Evolutionary conservation across 92 coral and sea anemone genomes (phyloP).

Genomic region (Parazoanthus darwini): DNA sequence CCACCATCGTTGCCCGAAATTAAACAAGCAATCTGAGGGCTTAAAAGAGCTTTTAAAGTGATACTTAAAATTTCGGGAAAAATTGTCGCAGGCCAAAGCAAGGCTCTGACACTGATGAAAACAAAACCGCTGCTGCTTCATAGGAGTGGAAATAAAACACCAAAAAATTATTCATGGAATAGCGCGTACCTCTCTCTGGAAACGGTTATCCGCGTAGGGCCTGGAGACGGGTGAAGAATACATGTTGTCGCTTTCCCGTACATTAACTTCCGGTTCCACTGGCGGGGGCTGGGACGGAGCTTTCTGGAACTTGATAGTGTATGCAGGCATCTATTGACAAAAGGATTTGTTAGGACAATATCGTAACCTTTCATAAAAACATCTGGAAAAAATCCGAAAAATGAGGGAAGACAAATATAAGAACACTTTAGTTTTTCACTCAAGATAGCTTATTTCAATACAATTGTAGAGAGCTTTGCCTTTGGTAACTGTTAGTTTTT

Average conservation of each 20-base stretch:
- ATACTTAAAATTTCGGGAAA: no score
- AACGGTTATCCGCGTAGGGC: background rate
- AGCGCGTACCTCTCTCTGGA: conserved; percentile 9
- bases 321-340: conserved; percentile 32
- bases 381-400: background rate
- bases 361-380: background rate
- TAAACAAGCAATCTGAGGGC: no score
- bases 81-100: no score
- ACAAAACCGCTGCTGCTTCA: background rate
- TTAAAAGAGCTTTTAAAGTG: no score
- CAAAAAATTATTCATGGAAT: no score
- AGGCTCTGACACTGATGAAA: background rate
- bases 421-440: no score
- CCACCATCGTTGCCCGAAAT: no score
- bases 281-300: conserved; percentile 27
- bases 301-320: conserved; percentile 45
- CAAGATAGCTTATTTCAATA: no score
- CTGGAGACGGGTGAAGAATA: conserved; percentile 14
- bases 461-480: no score
- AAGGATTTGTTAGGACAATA: background rate
- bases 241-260: background rate
- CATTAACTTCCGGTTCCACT: conserved; percentile 11
- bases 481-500: no score
- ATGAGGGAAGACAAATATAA: no score
- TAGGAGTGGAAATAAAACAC: background rate